These are phyloP conservation scores for Acanthurus lineatus DNA, from an alignment of 2,797 vertebrate genomes.

Conservation along the genomic window DNA sequence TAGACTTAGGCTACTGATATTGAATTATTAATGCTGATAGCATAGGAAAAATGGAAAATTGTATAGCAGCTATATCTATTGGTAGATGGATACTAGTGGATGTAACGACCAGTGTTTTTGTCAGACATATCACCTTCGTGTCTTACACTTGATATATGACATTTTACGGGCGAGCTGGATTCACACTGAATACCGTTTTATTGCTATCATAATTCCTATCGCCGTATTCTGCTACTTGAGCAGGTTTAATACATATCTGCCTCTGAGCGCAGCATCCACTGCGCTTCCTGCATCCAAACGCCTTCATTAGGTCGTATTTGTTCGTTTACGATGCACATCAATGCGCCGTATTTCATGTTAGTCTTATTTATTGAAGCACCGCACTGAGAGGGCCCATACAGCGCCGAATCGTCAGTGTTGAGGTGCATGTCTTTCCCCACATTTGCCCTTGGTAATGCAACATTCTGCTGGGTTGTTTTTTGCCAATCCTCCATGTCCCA, in stretches of 20 bases:
- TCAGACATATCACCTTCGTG: constrained; percentile 34
- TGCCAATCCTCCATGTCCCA: constrained; percentile 33
- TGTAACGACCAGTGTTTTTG: constrained; percentile 11
- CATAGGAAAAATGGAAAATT: constrained; percentile 56
- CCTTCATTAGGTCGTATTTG: constrained; percentile 73
- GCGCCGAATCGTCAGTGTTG: constrained; percentile 10
- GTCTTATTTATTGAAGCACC: constrained; percentile 54
- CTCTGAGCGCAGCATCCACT: constrained; percentile 53
- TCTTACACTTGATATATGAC: constrained; percentile 30
- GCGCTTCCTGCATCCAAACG: constrained; percentile 71
- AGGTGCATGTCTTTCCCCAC: constrained; percentile 33
- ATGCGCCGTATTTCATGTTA: constrained; percentile 57
- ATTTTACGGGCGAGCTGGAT: constrained; percentile 32
- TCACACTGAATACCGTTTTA: constrained; percentile 53
- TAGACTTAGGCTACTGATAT: constrained; percentile 51
- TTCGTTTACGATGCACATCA: constrained; percentile 69
- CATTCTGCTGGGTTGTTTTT: constrained; percentile 21
- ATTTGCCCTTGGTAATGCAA: constrained; percentile 59
- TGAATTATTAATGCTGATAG: constrained; percentile 79
- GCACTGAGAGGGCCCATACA: constrained; percentile 26
- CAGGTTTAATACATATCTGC: constrained; percentile 56
- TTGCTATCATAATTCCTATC: constrained; percentile 53
- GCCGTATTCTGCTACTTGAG: constrained; percentile 47
- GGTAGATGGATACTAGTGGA: constrained; percentile 31
- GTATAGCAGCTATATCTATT: constrained; percentile 46